Base-by-base conservation (phyloP, 2,888 invertebrate species). In the Heteromurus nitidus region DNA sequence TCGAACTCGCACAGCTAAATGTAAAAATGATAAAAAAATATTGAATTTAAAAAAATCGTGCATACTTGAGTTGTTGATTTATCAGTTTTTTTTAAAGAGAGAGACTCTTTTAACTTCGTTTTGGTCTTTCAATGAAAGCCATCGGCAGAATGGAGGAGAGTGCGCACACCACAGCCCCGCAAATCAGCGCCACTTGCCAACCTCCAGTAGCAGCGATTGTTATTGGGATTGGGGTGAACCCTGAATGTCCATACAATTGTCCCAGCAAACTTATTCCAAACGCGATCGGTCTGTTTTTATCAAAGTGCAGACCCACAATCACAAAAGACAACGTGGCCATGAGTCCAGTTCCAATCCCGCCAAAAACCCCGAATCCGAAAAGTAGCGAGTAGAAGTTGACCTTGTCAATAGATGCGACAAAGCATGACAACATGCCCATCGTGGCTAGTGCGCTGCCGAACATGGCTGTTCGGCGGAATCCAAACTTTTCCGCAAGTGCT, bases 261-360 rank as follows among this genome's bases (percentile, higher is more conserved):
- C 99, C 99, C 88, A 98, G 97, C 1, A 98, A 94, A 0, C 97
- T 96, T 69, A 99, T 93, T 1, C 98, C 98, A 0, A 98, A 98
- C 0, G 99, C 98, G 72, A 99, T 89, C 0, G 97, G 98, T 72
- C 98, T 92, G 93, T 96, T 96, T 89, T 94, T 94, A 90, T 98
- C 97, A 89, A 99, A 99, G 91, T 99, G 99, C 90, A 96, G 97
- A 18, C 98, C 97, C 55, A 98, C 96, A 16, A 95, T 95, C 88
- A 99, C 94, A 42, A 99, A 96, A 1, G 97, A 94, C 0, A 98
- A 97, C 87, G 98, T 95, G 90, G 97, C 98, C 87, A 98, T 94
- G 92, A 98, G 93, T 73, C 98, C 97, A 88, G 96, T 94, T 1
- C 98, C 98, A 86, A 97, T 93, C 80, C 98, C 85, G 3, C 68